Base-by-base conservation (phyloP, 2,888 invertebrate species). In the Galeruca laticollis region DNA sequence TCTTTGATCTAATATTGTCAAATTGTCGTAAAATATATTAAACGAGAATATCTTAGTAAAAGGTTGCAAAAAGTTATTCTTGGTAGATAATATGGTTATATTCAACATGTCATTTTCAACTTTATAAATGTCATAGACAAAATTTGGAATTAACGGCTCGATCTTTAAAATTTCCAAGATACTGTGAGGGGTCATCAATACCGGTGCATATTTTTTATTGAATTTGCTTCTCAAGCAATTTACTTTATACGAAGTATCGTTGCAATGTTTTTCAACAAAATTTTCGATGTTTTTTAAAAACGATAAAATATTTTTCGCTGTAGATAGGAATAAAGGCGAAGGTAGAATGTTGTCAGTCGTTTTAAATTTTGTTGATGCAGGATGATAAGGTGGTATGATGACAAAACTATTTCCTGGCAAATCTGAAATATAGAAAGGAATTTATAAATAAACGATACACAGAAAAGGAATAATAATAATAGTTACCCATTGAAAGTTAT, bases 241-340 rank as follows among this genome's bases (percentile, higher is more conserved):
- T n/a, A 80, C 13, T 78, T 83, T 83, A 62, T 80, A 75, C 2
- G 67, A 64, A 0, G 83, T 82, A 62, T 81, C 79, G 69, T 83
- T 84, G 74, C 85, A 85, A 60, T 80, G 75, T 37, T 76, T 71
- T 8, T 64, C 68, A 8, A 84, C 57, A 49, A 80, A 80, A 20
- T 75, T 65, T 35, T 77, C 74, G 26, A 82, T 67, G 61, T 78
- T 77, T 62, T 78, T 73, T 0, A 79, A 76, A 60, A 78, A 81
- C 49, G 76, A 76, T 13, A 85, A 52, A 13, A 86, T 74, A 2
- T 84, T 83, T 65, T 76, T 77, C 0, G 85, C 83, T 10, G 84
- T 75, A 65, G 85, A 84, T 52, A 86, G 82, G 6, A 86, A 75
- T 33, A 84, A 43, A 2, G 83, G 82, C 10, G 81, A 78, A 20